A percentile compares a stretch with the other conserved stretches of the same genome.
These are phyloP conservation scores for Zygogramma bicolorata DNA, from an alignment of 2,888 invertebrate genomes.

Conservation along the genomic window DNA sequence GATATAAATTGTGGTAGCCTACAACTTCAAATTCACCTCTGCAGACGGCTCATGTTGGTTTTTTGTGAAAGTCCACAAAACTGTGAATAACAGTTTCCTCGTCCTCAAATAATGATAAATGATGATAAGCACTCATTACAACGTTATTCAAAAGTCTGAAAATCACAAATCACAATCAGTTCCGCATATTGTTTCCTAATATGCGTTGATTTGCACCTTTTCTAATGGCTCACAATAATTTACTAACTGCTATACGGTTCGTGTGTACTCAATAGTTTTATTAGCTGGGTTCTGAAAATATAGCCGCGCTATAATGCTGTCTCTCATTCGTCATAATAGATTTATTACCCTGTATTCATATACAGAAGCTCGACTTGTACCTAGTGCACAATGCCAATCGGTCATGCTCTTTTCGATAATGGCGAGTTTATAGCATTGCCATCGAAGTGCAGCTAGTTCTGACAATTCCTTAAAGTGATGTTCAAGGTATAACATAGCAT, in stretches of 20 bases:
- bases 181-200: constrained; percentile 19
- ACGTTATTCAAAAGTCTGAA: constrained; percentile 18
- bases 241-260: constrained; percentile 48
- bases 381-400: constrained; percentile 36
- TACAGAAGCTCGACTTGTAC: constrained; percentile 41
- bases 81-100: not conserved
- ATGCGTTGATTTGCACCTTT: constrained; percentile 21
- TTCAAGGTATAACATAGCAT: not conserved
- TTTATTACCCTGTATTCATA: constrained; percentile 46
- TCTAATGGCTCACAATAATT: constrained; percentile 16
- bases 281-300: constrained; percentile 42
- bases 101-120: not conserved
- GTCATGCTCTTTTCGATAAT: constrained; percentile 34
- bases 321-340: constrained; percentile 49
- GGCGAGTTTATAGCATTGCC: constrained; percentile 33
- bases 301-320: constrained; percentile 30
- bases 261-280: constrained; percentile 47
- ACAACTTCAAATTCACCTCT: too few species aligned
- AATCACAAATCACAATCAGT: constrained; percentile 13
- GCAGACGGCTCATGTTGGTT: too few species aligned
- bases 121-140: constrained; percentile 10
- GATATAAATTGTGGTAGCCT: too few species aligned
- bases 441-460: constrained; percentile 18
- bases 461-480: not conserved
- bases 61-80: not conserved